phyloP scores from a whole-genome alignment of 2,113 vertebrate genomes.

The Dicaeum eximium region DNA sequence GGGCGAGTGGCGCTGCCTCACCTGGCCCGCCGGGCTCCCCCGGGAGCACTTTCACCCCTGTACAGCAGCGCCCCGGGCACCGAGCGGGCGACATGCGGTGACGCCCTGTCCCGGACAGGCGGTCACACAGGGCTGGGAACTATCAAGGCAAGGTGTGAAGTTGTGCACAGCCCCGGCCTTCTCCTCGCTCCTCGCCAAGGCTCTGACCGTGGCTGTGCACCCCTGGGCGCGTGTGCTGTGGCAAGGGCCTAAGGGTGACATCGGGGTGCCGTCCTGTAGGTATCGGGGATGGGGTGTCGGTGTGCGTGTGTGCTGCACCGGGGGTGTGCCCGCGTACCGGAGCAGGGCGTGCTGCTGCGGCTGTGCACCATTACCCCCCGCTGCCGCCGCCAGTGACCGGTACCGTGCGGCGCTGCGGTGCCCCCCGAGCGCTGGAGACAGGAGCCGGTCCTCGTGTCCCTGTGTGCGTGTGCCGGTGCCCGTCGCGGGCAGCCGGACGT shows the following conservation, averaged over 20 bases:
- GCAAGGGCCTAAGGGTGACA: background rate
- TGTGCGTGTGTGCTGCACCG: background rate
- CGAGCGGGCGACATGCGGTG: accelerated
- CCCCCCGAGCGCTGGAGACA: background rate
- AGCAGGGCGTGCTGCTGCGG: background rate
- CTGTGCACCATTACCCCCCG: background rate
- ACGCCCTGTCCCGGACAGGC: accelerated
- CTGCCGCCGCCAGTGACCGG: background rate
- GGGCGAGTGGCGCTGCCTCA: background rate
- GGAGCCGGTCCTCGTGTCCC: background rate
- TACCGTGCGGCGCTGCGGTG: background rate
- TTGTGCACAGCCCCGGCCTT: background rate
- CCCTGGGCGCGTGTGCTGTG: accelerated
- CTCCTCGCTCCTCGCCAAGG: accelerated
- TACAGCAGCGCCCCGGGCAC: background rate
- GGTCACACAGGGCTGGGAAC: background rate
- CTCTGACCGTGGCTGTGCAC: background rate
- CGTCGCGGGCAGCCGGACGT: no score
- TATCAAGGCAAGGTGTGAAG: background rate
- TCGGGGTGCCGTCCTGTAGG: background rate
- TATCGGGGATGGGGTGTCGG: background rate
- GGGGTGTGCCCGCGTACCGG: background rate
- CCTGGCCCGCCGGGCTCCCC: background rate
- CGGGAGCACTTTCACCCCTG: no score
- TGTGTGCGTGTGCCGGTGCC: background rate